phyloP scores from a whole-genome alignment of 2,888 invertebrate species.

The Ectobius pallidus region DNA sequence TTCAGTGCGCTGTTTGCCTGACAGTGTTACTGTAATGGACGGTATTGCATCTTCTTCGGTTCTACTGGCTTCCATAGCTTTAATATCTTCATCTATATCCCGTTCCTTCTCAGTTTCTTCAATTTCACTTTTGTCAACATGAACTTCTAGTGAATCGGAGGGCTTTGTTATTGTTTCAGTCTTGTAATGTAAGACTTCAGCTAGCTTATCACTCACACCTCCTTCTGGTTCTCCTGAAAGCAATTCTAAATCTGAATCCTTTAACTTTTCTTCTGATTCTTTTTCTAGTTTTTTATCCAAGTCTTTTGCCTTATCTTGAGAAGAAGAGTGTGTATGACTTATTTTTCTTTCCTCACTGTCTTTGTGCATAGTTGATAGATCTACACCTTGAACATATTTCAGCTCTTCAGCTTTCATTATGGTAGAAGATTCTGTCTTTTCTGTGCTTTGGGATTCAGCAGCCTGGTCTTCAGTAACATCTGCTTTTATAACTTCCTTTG shows the following conservation, averaged over 20 bases:
- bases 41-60: slow-evolving; percentile 53
- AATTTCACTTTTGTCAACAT: slow-evolving; percentile 59
- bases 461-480: neutral
- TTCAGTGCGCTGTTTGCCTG: slow-evolving; percentile 52
- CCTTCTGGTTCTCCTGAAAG: neutral
- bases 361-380: neutral
- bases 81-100: slow-evolving; percentile 55
- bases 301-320: too few species aligned
- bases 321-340: too few species aligned
- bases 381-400: neutral
- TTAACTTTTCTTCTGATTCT: too few species aligned
- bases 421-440: neutral
- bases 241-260: neutral
- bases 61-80: slow-evolving; percentile 50
- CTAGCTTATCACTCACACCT: slow-evolving; percentile 34
- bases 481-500: slow-evolving; percentile 11
- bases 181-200: slow-evolving; percentile 49
- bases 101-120: slow-evolving; percentile 59
- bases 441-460: neutral
- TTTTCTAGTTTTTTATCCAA: slow-evolving; percentile 5
- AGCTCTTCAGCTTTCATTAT: too few species aligned
- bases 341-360: slow-evolving; percentile 4
- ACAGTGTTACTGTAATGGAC: slow-evolving; percentile 55
- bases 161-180: slow-evolving; percentile 53
- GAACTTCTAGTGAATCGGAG: slow-evolving; percentile 57